These are phyloP conservation scores for Anguilla rostrata DNA, from an alignment of 2,113 vertebrate genomes.

Conservation along the genomic window DNA sequence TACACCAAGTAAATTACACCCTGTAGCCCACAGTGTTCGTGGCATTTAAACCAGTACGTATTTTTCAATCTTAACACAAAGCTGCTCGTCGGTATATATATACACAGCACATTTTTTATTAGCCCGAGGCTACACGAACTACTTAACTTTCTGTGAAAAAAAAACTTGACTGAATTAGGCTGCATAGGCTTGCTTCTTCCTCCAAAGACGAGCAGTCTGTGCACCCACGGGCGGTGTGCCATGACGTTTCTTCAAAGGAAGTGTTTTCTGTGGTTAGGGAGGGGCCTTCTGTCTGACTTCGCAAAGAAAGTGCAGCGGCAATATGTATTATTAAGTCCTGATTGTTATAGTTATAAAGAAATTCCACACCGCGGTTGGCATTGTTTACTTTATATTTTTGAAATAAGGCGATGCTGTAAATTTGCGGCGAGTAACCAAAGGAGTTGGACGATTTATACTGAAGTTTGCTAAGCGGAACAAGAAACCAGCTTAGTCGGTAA, in stretches of 20 bases:
- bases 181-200: neutral
- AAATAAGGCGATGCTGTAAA: neutral
- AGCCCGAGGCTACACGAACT: too few relatives aligned
- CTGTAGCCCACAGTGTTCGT: too few relatives aligned
- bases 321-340: neutral
- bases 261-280: constrained; percentile 35
- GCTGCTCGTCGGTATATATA: too few relatives aligned
- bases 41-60: too few relatives aligned
- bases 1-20: too few relatives aligned
- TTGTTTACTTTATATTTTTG: neutral
- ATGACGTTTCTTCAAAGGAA: constrained; percentile 46
- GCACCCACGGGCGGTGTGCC: neutral
- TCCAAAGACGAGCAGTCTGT: neutral
- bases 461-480: constrained; percentile 66
- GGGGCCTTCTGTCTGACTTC: constrained; percentile 51
- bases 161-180: neutral
- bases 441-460: neutral
- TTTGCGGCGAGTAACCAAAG: neutral
- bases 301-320: constrained; percentile 55
- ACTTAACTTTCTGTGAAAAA: too few relatives aligned
- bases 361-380: neutral
- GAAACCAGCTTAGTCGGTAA: constrained; percentile 56
- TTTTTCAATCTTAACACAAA: too few relatives aligned
- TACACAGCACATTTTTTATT: neutral
- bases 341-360: neutral